Evolutionary conservation across 2,113 vertebrate species (phyloP).

Genomic region (Platichthys flesus): DNA sequence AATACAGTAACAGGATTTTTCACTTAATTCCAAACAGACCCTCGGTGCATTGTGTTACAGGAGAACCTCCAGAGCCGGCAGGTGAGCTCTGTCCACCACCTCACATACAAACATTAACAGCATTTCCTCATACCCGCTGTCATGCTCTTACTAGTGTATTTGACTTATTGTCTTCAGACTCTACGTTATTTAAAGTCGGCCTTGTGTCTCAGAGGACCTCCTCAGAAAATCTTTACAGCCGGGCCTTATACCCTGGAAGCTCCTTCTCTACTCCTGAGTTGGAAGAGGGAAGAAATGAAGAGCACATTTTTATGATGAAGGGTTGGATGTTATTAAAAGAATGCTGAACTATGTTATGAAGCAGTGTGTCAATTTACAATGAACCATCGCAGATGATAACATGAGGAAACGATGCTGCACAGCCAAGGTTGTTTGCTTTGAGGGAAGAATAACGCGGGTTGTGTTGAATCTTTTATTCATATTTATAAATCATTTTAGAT

Average conservation of each 20-base stretch:
- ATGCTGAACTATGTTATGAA: constrained; percentile 21
- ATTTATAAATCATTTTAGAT: constrained; percentile 53
- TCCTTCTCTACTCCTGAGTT: constrained; percentile 34
- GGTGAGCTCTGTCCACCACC: constrained; percentile 18
- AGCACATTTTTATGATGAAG: constrained; percentile 48
- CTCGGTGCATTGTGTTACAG: constrained; percentile 22
- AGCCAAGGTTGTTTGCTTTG: constrained; percentile 27
- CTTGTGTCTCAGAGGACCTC: constrained; percentile 35
- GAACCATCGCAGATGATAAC: constrained; percentile 57
- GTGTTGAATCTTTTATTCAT: constrained; percentile 59
- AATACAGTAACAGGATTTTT: constrained; percentile 41
- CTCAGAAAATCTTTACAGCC: constrained; percentile 38
- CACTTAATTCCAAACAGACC: constrained; percentile 42
- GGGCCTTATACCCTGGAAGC: constrained; percentile 38
- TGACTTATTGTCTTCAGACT: constrained; percentile 11
- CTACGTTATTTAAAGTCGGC: constrained; percentile 1
- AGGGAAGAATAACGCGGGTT: constrained; percentile 41
- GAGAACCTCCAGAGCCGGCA: constrained; percentile 16
- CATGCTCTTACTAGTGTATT: constrained; percentile 13
- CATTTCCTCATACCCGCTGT: constrained; percentile 23
- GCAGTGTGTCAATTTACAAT: constrained; percentile 23
- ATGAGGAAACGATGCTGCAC: constrained; percentile 6
- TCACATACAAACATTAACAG: constrained; percentile 17
- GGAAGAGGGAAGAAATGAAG: constrained; percentile 51
- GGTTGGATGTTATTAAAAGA: constrained; percentile 48